These are phyloP conservation scores for Anthopleura xanthogrammica DNA, from an alignment of 92 coral and sea anemone species.

Conservation along the genomic window DNA sequence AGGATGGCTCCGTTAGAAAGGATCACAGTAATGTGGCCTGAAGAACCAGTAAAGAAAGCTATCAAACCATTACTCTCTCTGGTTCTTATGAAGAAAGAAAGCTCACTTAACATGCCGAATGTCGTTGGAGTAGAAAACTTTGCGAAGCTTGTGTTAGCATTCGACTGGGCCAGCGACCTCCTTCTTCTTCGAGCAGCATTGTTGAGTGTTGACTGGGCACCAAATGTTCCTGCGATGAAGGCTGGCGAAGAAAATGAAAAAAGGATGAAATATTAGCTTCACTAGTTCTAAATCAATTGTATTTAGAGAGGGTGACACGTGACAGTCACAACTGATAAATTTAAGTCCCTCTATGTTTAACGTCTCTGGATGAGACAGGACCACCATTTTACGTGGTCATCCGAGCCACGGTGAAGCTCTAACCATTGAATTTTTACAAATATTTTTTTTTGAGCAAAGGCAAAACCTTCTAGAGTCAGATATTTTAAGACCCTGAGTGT, in stretches of 20 bases:
- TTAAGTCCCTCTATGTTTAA: no score
- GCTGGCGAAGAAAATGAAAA: conserved; percentile 33
- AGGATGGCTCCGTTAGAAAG: conserved; percentile 46
- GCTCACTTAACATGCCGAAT: conserved; percentile 43
- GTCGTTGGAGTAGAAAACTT: conserved; percentile 50
- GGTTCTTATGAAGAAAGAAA: conserved; percentile 81
- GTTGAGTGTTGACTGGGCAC: conserved; percentile 80
- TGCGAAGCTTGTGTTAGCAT: conserved; percentile 67
- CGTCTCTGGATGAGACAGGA: no score
- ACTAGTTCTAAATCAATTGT: neutral
- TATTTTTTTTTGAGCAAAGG: no score
- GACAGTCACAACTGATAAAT: no score
- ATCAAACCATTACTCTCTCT: conserved; percentile 62
- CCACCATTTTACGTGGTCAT: no score
- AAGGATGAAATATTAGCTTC: neutral
- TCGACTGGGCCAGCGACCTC: conserved; percentile 37
- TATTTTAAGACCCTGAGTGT: no score
- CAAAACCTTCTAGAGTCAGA: no score
- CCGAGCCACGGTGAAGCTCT: no score
- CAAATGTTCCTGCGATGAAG: conserved; percentile 82
- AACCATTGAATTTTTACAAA: no score
- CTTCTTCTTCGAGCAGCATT: conserved; percentile 43
- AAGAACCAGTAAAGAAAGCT: conserved; percentile 46
- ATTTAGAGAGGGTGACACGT: no score
- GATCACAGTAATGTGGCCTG: conserved; percentile 54